These are phyloP conservation scores for Cactoblastis cactorum DNA, from an alignment of 2,888 invertebrate genomes.

Conservation along the genomic window DNA sequence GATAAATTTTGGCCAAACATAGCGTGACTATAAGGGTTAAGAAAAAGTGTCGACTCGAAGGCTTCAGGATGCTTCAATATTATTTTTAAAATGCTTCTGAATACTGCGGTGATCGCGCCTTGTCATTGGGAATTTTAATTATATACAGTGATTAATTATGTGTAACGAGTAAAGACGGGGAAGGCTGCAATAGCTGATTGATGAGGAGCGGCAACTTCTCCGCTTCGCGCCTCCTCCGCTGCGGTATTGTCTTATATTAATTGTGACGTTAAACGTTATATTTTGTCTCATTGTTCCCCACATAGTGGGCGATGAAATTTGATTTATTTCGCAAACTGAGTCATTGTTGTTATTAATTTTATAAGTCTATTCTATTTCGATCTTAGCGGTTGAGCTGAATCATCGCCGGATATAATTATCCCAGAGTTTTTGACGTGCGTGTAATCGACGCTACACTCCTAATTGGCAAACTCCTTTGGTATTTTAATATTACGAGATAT, in stretches of 20 bases:
- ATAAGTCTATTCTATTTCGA: slow-evolving; percentile 54
- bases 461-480: slow-evolving; percentile 13
- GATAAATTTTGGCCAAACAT: neutral
- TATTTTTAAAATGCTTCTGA: slow-evolving; percentile 37
- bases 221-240: slow-evolving; percentile 49
- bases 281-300: slow-evolving; percentile 63
- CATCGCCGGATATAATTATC: slow-evolving; percentile 38
- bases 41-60: slow-evolving; percentile 35
- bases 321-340: slow-evolving; percentile 62
- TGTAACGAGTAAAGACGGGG: slow-evolving; percentile 60
- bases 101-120: slow-evolving; percentile 58
- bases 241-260: slow-evolving; percentile 66
- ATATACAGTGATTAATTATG: slow-evolving; percentile 76
- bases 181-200: slow-evolving; percentile 64
- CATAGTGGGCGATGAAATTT: slow-evolving; percentile 62
- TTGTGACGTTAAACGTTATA: slow-evolving; percentile 70
- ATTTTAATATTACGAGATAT: slow-evolving; percentile 7
- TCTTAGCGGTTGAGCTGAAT: slow-evolving; percentile 41
- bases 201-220: slow-evolving; percentile 58
- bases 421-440: slow-evolving; percentile 19
- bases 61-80: slow-evolving; percentile 35
- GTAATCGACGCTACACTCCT: slow-evolving; percentile 12
- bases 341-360: slow-evolving; percentile 71
- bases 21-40: slow-evolving; percentile 32
- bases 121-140: slow-evolving; percentile 77